phyloP scores from a whole-genome alignment of 2,888 invertebrate species.

The Lithophane socia region DNA sequence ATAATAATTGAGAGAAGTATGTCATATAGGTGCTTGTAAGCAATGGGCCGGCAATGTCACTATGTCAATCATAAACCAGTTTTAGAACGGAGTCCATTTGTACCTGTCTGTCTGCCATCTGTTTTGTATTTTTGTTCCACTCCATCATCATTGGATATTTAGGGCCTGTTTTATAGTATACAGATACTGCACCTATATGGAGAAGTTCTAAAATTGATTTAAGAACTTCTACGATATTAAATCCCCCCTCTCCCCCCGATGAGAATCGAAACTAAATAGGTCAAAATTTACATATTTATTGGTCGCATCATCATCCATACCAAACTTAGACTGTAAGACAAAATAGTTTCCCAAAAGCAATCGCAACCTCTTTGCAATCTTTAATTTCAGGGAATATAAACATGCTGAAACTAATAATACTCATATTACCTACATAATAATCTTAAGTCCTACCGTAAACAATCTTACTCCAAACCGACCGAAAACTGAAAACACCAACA shows the following conservation, averaged over 20 bases:
- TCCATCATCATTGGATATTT: not conserved
- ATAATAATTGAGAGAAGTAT: conserved; percentile 40
- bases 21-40: conserved; percentile 27
- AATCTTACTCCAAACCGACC: not conserved
- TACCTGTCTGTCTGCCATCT: conserved; percentile 13
- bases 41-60: conserved; percentile 42
- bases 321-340: not conserved
- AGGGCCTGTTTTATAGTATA: not conserved
- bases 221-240: not conserved
- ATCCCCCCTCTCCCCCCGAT: not conserved
- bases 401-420: not conserved
- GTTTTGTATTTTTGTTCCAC: not conserved
- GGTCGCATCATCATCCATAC: no score
- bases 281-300: not conserved
- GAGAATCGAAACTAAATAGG: not conserved
- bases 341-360: not conserved
- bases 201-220: no score
- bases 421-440: not conserved
- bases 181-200: not conserved
- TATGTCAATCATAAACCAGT: conserved; percentile 54
- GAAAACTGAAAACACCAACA: not conserved
- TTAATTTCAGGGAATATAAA: not conserved
- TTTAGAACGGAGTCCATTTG: conserved; percentile 32
- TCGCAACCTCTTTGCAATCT: no score
- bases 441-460: not conserved